Evolutionary conservation across 2,113 vertebrate genomes (phyloP).

Genomic region (Acrocephalus kingi): DNA sequence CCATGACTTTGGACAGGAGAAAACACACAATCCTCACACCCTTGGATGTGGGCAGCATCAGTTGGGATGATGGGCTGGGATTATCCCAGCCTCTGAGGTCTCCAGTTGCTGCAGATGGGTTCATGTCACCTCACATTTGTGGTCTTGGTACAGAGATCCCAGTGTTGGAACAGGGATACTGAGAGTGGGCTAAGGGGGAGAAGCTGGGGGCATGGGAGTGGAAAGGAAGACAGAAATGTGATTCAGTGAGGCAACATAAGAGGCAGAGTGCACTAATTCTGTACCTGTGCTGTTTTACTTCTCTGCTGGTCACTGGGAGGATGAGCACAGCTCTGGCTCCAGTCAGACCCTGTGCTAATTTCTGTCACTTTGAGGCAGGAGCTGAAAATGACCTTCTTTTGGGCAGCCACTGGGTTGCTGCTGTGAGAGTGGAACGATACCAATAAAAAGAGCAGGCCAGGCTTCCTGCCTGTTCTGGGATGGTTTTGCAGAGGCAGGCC

Average conservation of each 20-base stretch:
- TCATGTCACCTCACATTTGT: background rate
- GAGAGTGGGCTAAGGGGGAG: background rate
- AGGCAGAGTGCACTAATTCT: background rate
- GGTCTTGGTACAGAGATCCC: background rate
- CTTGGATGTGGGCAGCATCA: background rate
- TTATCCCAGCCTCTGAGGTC: background rate
- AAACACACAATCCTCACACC: background rate
- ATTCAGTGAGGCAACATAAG: background rate
- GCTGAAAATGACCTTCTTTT: background rate
- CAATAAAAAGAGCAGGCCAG: background rate
- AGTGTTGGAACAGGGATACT: background rate
- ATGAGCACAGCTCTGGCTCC: background rate
- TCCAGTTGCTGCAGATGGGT: background rate
- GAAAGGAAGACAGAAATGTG: background rate
- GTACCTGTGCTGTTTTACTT: background rate
- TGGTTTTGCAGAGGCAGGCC: background rate
- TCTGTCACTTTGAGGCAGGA: background rate
- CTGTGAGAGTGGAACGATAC: background rate
- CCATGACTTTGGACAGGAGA: background rate
- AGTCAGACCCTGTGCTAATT: background rate
- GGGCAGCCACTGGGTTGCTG: background rate
- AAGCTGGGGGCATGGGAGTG: rapidly evolving
- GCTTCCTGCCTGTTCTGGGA: background rate
- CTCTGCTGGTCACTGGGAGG: background rate
- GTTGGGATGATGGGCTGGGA: background rate